Evolutionary conservation across 2,888 invertebrate genomes (phyloP), one percentile per base, ranked within the genome.

Genomic region (Hypena proboscidalis): DNA sequence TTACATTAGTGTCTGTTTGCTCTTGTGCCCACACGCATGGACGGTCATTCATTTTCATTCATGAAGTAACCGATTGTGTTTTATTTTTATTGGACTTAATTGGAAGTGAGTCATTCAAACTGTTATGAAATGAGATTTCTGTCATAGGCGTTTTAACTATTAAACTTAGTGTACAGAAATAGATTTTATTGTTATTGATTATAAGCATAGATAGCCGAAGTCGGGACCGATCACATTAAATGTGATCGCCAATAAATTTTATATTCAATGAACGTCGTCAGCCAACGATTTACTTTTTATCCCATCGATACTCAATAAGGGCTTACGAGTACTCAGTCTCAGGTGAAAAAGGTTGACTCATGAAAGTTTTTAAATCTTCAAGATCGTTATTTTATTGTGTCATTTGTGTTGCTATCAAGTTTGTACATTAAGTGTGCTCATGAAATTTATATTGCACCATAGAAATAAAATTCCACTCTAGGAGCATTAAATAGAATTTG

Each of bases 31-130:
- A 61, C 70, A 64, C 65, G 65, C 69, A 58, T 61, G 52, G 45
- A 49, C 51, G 32, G 40, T 40, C 67, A 70, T 75, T 71, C 67
- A 65, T 71, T 68, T 58, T 69, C 70, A 72, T 74, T 74, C 72
- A 72, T 63, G 67, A 54, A 60, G 39, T 59, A 56, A 62, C 56
- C 26, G 40, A 51, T 59, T 61, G 46, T 61, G 55, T 58, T 72
- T 71, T 64, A 53, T 59, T 62, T 60, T 64, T 58, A 67, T 67
- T 70, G 60, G 44, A 54, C 43, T 45, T 70, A 67, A 70, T 69
- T 70, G 59, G 33, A 45, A 25, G 17, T 49, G 55, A 55, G 37
- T 53, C 58, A 64, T 43, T 47, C 43, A 10, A 26, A 25, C 27
- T 26, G 44, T 40, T 46, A 39, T 21, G 32, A 30, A 25, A 34